Evolutionary conservation across 2,888 invertebrate genomes (phyloP).

Genomic region (Psococerastis gibbosa): DNA sequence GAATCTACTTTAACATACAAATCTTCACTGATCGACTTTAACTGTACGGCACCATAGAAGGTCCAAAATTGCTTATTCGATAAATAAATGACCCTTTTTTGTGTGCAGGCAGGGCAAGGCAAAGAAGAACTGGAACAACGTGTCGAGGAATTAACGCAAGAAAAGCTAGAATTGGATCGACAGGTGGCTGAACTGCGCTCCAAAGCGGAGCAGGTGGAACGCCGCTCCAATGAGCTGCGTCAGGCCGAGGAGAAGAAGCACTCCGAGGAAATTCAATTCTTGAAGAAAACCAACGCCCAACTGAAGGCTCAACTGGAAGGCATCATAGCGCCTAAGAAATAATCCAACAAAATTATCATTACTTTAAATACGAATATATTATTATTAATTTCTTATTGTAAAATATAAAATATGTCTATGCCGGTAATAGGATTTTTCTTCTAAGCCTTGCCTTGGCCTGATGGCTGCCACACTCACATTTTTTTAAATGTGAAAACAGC

Average conservation of each 20-base stretch:
- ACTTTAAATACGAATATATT: neutral
- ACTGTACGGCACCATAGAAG: no score
- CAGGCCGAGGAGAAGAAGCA: slow-evolving; percentile 85
- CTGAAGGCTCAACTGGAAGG: slow-evolving; percentile 89
- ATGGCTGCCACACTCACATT: no score
- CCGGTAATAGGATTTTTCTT: no score
- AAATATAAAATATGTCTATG: neutral
- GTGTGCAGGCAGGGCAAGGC: slow-evolving; percentile 56
- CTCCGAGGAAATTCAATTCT: slow-evolving; percentile 74
- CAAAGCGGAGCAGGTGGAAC: slow-evolving; percentile 64
- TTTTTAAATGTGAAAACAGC: no score
- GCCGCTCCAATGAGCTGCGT: slow-evolving; percentile 60
- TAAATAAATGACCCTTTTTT: no score
- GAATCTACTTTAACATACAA: no score
- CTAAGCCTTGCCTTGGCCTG: no score
- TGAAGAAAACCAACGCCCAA: slow-evolving; percentile 87
- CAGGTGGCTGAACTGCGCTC: slow-evolving; percentile 41
- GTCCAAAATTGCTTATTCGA: no score
- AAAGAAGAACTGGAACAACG: slow-evolving; percentile 62
- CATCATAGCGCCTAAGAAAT: slow-evolving; percentile 87
- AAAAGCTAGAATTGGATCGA: slow-evolving; percentile 43
- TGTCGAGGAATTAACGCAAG: slow-evolving; percentile 46
- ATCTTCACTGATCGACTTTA: no score
- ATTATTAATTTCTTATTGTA: neutral
- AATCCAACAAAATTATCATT: slow-evolving; percentile 20